Evolutionary conservation across 2,113 vertebrate species (phyloP), one percentile per base, ranked within the genome.

Genomic region (Myxocyprinus asiaticus): DNA sequence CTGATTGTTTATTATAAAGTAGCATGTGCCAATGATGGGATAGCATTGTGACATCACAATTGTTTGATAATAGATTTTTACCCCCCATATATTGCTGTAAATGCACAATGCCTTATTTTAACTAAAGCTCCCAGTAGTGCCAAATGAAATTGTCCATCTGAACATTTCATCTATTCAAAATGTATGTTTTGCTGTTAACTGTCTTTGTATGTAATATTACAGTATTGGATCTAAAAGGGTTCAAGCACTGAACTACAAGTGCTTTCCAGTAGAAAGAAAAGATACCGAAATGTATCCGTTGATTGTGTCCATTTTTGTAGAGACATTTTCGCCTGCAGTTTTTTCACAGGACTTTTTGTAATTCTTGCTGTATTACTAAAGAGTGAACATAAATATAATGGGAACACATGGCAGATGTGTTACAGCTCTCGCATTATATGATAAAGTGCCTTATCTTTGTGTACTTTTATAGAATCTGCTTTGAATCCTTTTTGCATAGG

Each of bases 361-460:
- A 63, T 62, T 50, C 15, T 74, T 50, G 53, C 6, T 79, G 33
- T 79, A 55, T 33, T 33, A 33, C 42, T 79, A 72, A 62, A 61
- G 14, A 33, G 10, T 50, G 71, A 61, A 42, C 58, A 22, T 74
- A 17, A n/a, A 48, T 22, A 43, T 70, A 48, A 70, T 53, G 55
- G 55, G 9, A 73, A 61, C 55, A 17, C 9, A 44, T 71, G 68
- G 22, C 3, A 14, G 50, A 15, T 4, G 55, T 33, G n/a, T 44
- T 51, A 47, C 51, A 42, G 12, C 51, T 58, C 68, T 33, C 65
- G 4, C 17, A 44, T 55, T 17, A 61, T 10, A 12, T 42, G 58
- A 61, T 74, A 42, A 74, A 74, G 72, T 74, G 59, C 72, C 72
- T 74, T 74, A 74, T 74, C 58, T 74, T 33, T 7, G 22, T 33